Conservation (phyloP, 2,113 vertebrate species). For the Pithys albifrons region DNA sequence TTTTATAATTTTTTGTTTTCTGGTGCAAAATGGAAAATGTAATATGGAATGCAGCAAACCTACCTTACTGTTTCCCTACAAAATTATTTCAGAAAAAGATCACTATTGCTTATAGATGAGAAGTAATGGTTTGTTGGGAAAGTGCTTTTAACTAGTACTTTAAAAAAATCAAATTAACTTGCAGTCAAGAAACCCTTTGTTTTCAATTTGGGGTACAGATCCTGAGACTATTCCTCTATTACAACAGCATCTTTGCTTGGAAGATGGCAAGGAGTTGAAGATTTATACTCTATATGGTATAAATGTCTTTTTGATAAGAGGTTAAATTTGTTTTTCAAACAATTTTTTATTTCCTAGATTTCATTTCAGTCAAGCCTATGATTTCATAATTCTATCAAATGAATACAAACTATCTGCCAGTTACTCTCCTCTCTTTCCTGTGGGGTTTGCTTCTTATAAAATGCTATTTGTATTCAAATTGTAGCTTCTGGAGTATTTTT, state of each 20-base stretch:
- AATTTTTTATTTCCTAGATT: background rate
- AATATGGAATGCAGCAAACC: background rate
- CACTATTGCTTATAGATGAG: background rate
- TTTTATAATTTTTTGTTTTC: background rate
- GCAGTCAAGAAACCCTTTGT: background rate
- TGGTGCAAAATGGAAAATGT: background rate
- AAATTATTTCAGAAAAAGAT: background rate
- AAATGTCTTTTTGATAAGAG: background rate
- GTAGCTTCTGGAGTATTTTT: background rate
- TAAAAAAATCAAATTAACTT: background rate
- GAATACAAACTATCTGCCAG: background rate
- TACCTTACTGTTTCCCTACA: background rate
- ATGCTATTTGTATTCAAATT: conserved; percentile 14
- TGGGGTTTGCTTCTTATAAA: background rate
- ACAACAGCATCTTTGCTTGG: background rate
- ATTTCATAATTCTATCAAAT: background rate
- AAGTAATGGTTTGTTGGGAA: background rate
- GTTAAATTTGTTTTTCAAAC: background rate
- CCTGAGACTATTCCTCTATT: background rate
- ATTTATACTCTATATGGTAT: background rate
- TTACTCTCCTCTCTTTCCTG: background rate
- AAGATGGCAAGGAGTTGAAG: background rate
- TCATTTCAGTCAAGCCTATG: background rate
- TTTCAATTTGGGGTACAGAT: background rate
- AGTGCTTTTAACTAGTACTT: background rate